Conservation (phyloP, 2,888 invertebrate species). For the Arge pagana region DNA sequence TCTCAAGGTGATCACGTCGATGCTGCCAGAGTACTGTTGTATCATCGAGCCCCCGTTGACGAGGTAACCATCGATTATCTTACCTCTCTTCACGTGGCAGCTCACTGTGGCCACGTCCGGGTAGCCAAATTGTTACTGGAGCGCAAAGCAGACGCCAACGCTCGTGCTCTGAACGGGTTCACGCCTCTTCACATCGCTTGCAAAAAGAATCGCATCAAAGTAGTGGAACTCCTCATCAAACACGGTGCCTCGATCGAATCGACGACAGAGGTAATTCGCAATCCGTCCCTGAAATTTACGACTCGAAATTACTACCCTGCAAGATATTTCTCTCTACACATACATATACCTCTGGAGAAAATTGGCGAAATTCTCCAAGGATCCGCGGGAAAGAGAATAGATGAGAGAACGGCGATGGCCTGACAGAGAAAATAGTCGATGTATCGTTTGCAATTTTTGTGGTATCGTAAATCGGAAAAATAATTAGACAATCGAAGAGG, state of each 20-base stretch:
- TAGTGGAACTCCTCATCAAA: slow-evolving; percentile 92
- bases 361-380: neutral
- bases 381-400: too few relatives aligned
- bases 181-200: slow-evolving; percentile 98
- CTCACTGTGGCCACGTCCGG: slow-evolving; percentile 91
- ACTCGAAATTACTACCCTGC: too few relatives aligned
- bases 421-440: too few relatives aligned
- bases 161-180: slow-evolving; percentile 95
- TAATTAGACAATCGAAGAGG: too few relatives aligned
- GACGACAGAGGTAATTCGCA: slow-evolving; percentile 72
- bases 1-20: slow-evolving; percentile 98
- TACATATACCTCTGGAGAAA: neutral
- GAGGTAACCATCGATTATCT: slow-evolving; percentile 98
- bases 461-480: too few relatives aligned
- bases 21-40: slow-evolving; percentile 87
- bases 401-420: too few relatives aligned
- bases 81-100: slow-evolving; percentile 95
- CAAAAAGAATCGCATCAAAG: slow-evolving; percentile 96
- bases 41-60: slow-evolving; percentile 96
- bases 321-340: too few relatives aligned
- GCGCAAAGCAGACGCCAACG: slow-evolving; percentile 95
- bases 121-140: slow-evolving; percentile 92
- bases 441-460: too few relatives aligned
- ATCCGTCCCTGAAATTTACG: too few relatives aligned
- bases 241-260: slow-evolving; percentile 85